Evolutionary conservation across 2,113 vertebrate genomes (phyloP).

Genomic region (Peromyscus californicus): DNA sequence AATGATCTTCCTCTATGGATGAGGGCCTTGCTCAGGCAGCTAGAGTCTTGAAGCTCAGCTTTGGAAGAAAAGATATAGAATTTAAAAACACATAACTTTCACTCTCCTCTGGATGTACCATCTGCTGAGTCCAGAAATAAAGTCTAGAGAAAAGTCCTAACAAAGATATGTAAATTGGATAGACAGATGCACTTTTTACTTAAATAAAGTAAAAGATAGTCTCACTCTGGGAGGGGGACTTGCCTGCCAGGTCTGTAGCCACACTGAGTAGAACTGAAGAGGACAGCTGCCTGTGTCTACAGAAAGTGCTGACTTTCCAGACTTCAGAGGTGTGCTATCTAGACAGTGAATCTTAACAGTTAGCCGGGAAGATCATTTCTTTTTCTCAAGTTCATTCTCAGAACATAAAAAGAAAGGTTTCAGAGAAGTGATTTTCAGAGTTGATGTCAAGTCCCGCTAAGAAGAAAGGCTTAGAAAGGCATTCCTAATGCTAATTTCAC

Average conservation of each 20-base stretch:
- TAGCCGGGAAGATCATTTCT: neutral
- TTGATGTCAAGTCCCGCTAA: neutral
- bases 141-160: neutral
- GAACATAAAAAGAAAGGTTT: neutral
- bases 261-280: neutral
- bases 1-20: neutral
- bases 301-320: neutral
- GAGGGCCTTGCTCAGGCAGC: neutral
- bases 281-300: neutral
- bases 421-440: neutral
- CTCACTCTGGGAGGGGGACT: neutral
- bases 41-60: neutral
- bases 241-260: fast-evolving
- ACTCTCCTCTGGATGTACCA: neutral
- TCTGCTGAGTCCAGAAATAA: slow-evolving; percentile 37
- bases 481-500: neutral
- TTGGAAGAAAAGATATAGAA: neutral
- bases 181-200: neutral
- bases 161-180: neutral
- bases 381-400: neutral
- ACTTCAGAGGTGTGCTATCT: neutral
- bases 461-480: neutral
- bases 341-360: neutral
- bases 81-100: slow-evolving; percentile 17
- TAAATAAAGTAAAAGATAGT: neutral